Evolutionary conservation across 2,888 invertebrate species (phyloP), one percentile per base, ranked within the genome.

Genomic region (Drosophila pseudotalamancana): DNA sequence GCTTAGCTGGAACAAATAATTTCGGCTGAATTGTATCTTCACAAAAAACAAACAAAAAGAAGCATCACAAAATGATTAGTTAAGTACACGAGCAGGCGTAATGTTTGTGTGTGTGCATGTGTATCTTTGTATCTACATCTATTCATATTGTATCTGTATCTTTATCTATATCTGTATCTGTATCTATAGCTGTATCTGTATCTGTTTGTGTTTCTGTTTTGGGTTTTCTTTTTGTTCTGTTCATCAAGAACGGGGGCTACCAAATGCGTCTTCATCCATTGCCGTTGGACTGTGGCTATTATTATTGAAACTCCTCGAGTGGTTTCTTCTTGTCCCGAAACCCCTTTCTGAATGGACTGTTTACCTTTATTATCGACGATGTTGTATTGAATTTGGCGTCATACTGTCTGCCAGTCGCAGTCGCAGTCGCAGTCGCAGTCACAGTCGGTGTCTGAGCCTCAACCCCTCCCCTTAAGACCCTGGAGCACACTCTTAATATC

Each of bases 361-460:
- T 85, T 85, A 85, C 88, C 83, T 87, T 81, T 77, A 88, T 87
- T 87, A 81, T 87, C 86, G 88, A 53, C 75, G 64, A 48, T 70
- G 69, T 64, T 72, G 71, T 81, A 66, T 84, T 87, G 83, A 82
- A 78, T 88, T 87, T 89, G 88, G 89, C 88, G 88, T 89, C 88
- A 88, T 84, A 89, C 89, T 89, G 88, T 88, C 88, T 88, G 88
- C 78, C 70, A 75, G 87, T 83, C 66, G 56, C 64, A 51, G 48
- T 71, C 39, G 25, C 50, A 72, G 84, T 79, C 61, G 50, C 62
- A 51, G 48, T 71, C 39, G n/a, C n/a, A n/a, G n/a, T n/a, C n/a
- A n/a, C n/a, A 27, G 27, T 27, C 27, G 27, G 48, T 18, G 53
- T 60, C 72, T 51, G 45, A 35, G 48, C 50, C 53, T 37, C 29